These are phyloP conservation scores for Diabrotica balteata DNA, from an alignment of 2,888 invertebrate species.

Conservation along the genomic window DNA sequence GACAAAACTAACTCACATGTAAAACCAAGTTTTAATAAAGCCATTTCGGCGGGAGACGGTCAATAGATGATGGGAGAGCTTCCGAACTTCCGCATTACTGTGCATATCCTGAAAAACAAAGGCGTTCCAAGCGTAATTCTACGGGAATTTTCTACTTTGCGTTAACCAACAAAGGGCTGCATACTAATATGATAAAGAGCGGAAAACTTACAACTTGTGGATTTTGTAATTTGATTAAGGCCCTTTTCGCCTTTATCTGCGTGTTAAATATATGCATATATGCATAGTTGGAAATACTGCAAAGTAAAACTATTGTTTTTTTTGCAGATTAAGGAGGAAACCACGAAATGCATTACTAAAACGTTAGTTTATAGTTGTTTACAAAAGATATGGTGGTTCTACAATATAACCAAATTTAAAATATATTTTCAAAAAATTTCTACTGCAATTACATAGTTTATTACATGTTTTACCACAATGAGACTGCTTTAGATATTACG, in stretches of 20 bases:
- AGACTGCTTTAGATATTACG: too few relatives aligned
- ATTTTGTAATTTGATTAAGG: constrained; percentile 7
- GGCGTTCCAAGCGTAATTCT: constrained; percentile 26
- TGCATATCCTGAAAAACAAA: constrained; percentile 34
- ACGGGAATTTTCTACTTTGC: constrained; percentile 27
- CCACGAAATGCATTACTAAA: too few relatives aligned
- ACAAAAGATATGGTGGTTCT: too few relatives aligned
- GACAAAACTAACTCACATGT: constrained; percentile 47
- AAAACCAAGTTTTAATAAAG: constrained; percentile 41
- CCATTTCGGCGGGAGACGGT: constrained; percentile 20
- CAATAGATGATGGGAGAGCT: constrained; percentile 13
- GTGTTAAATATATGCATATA: too few relatives aligned
- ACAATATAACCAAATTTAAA: too few relatives aligned
- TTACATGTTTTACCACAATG: too few relatives aligned
- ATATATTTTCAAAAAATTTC: too few relatives aligned
- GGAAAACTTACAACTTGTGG: constrained; percentile 23
- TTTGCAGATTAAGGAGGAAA: too few relatives aligned
- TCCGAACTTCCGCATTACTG: constrained; percentile 33
- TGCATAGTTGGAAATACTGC: too few relatives aligned
- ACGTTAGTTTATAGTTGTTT: too few relatives aligned
- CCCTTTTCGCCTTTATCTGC: background rate
- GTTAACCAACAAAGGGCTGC: constrained; percentile 21
- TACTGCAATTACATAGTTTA: too few relatives aligned
- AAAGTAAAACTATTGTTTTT: too few relatives aligned
- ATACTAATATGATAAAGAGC: constrained; percentile 27